phyloP scores from a whole-genome alignment of 2,113 vertebrate genomes.

The Vanacampus margaritifer region DNA sequence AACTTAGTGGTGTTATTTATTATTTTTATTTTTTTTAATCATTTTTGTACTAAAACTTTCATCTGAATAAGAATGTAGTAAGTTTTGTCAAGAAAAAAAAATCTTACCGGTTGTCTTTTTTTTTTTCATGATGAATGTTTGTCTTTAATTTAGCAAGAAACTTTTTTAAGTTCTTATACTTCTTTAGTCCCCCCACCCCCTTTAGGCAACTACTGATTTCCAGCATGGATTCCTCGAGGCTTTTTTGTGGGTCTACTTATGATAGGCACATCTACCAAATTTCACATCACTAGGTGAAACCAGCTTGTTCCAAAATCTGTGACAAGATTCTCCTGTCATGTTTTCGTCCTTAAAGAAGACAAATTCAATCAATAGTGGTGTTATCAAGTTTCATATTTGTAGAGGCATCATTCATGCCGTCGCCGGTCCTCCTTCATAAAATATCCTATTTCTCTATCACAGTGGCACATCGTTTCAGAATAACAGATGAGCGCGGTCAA shows the following conservation, averaged over 20 bases:
- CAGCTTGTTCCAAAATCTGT: not conserved
- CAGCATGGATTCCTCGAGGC: no score
- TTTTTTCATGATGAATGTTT: no score
- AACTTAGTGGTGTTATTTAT: no score
- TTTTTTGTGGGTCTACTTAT: not conserved
- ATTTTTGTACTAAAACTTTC: no score
- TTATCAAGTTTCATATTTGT: conserved; percentile 2
- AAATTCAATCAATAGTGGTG: not conserved
- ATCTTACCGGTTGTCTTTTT: no score
- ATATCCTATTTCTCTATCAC: conserved; percentile 1
- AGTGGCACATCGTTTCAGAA: conserved; percentile 15
- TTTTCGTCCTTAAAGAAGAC: not conserved
- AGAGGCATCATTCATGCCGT: not conserved
- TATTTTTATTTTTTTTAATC: no score
- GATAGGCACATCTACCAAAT: not conserved
- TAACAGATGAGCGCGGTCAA: conserved; percentile 9
- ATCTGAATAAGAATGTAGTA: no score
- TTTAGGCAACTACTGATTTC: no score
- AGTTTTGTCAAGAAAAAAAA: no score
- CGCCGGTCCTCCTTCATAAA: not conserved
- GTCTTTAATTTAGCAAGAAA: no score
- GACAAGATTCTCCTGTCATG: not conserved
- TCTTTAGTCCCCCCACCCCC: no score
- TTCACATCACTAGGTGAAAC: not conserved
- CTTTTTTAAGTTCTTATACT: no score